These are phyloP conservation scores for Acromyrmex echinatior DNA, from an alignment of 1,140 invertebrate genomes.

Conservation along the genomic window DNA sequence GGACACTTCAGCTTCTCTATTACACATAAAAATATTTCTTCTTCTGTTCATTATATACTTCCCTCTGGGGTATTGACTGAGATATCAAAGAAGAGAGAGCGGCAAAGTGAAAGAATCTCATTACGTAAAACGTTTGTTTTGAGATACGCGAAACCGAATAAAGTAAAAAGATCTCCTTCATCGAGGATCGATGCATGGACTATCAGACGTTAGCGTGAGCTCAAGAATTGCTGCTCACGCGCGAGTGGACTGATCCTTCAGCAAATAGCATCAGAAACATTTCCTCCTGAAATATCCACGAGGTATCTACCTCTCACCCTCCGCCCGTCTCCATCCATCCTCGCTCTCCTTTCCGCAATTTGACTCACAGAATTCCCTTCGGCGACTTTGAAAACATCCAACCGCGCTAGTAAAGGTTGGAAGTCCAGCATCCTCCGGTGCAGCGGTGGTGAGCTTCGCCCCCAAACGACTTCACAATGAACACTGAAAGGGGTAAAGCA, in stretches of 20 bases:
- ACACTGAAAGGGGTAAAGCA: constrained; percentile 68
- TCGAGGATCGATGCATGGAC: constrained; percentile 41
- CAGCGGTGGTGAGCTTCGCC: constrained; percentile 23
- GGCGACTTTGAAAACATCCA: constrained; percentile 57
- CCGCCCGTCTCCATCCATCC: neutral
- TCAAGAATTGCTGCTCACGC: constrained; percentile 57
- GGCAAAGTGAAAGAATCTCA: constrained; percentile 5
- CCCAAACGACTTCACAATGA: constrained; percentile 60
- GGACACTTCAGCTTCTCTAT: neutral
- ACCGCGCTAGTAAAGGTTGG: constrained; percentile 36
- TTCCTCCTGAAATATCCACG: constrained; percentile 58
- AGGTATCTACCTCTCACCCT: neutral
- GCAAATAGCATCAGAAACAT: constrained; percentile 62
- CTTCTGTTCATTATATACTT: constrained; percentile 6
- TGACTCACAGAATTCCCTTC: constrained; percentile 57
- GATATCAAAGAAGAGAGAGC: neutral
- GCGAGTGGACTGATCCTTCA: constrained; percentile 51
- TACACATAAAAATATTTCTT: neutral
- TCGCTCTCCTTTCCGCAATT: constrained; percentile 26
- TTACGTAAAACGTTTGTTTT: constrained; percentile 39
- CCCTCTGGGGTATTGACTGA: neutral
- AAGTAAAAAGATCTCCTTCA: constrained; percentile 27
- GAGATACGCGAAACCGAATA: constrained; percentile 11
- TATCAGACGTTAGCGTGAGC: constrained; percentile 48
- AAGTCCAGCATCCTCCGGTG: constrained; percentile 39